Conservation (phyloP, 2,797 vertebrate genomes). For the Neosalanx taihuensis region DNA sequence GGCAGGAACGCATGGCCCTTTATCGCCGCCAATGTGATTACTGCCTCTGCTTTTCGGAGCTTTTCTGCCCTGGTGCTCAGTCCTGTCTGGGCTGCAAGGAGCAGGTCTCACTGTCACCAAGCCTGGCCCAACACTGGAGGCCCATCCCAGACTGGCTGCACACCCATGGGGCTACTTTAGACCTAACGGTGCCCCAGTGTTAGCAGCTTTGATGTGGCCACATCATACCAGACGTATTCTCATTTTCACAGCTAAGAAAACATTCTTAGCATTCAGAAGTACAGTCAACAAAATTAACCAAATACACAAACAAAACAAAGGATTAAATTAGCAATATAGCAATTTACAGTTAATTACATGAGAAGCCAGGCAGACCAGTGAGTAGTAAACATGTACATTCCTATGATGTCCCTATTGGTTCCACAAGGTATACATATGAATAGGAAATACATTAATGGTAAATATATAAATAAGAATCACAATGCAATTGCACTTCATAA, state of each 20-base stretch:
- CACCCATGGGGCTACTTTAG: too few species aligned
- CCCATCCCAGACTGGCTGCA: too few species aligned
- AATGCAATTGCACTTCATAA: background rate
- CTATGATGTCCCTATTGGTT: too few species aligned
- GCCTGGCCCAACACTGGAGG: too few species aligned
- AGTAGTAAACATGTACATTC: too few species aligned
- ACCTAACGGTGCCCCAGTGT: too few species aligned
- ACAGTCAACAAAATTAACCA: background rate
- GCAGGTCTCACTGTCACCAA: too few species aligned
- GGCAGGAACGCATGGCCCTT: constrained; percentile 76
- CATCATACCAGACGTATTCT: background rate
- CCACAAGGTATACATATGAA: too few species aligned
- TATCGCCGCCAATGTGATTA: constrained; percentile 75
- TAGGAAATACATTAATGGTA: background rate
- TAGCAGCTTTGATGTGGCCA: background rate
- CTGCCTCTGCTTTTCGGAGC: constrained; percentile 59
- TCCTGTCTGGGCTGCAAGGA: background rate
- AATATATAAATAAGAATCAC: background rate
- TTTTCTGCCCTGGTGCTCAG: constrained; percentile 36
- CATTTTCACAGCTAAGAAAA: background rate
- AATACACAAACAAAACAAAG: background rate
- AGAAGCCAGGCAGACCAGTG: too few species aligned
- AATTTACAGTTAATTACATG: too few species aligned
- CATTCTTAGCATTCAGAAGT: background rate
- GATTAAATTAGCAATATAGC: background rate